phyloP scores from a whole-genome alignment of 2,888 invertebrate species.

The Sericinus montela region DNA sequence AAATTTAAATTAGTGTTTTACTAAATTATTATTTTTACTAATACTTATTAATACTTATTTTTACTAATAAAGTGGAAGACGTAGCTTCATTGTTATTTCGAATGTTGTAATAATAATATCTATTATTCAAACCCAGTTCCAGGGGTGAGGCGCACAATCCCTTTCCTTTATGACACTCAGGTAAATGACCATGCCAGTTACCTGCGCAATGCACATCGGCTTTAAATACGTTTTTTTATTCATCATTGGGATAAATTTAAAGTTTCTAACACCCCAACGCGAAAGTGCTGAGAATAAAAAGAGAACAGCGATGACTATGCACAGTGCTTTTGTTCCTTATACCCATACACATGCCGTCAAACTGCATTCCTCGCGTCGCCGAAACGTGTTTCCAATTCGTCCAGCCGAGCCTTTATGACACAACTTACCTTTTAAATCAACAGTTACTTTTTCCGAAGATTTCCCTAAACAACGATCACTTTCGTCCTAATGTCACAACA shows the following conservation, averaged over 20 bases:
- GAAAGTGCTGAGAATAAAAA: slow-evolving; percentile 63
- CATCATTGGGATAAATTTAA: slow-evolving; percentile 20
- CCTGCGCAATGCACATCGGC: neutral
- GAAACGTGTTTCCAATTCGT: slow-evolving; percentile 68
- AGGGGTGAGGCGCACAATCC: slow-evolving; percentile 47
- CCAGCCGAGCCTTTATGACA: slow-evolving; percentile 67
- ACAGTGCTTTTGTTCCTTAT: slow-evolving; percentile 76
- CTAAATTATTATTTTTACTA: neutral
- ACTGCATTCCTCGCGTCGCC: slow-evolving; percentile 74
- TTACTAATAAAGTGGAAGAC: slow-evolving; percentile 5
- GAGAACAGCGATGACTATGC: slow-evolving; percentile 67
- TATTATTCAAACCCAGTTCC: slow-evolving; percentile 56
- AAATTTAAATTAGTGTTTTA: slow-evolving; percentile 1
- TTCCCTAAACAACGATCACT: slow-evolving; percentile 43
- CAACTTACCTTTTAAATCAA: slow-evolving; percentile 76
- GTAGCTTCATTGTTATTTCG: neutral
- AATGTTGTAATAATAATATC: neutral
- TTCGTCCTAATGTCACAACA: slow-evolving; percentile 46
- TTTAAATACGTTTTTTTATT: neutral
- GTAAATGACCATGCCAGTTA: slow-evolving; percentile 45
- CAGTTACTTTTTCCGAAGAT: slow-evolving; percentile 64
- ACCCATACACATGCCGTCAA: slow-evolving; percentile 70
- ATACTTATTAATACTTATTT: neutral
- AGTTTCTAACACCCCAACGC: slow-evolving; percentile 35
- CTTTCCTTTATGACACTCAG: slow-evolving; percentile 54